phyloP scores from a whole-genome alignment of 2,888 invertebrate genomes.

The Drosophila limbata region DNA sequence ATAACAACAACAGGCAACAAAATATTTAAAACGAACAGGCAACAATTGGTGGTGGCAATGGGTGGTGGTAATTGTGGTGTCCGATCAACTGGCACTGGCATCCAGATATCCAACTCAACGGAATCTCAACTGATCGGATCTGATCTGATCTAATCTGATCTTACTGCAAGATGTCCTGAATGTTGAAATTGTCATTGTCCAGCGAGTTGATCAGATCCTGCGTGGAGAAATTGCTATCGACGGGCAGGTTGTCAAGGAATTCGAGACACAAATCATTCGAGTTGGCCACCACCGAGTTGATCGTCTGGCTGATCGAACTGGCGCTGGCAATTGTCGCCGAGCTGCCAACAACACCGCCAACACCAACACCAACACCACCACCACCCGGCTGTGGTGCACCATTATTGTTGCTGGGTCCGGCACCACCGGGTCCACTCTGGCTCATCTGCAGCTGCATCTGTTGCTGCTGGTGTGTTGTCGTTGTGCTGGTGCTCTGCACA shows the following conservation, averaged over 20 bases:
- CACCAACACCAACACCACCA: slow-evolving; percentile 32
- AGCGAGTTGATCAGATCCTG: slow-evolving; percentile 94
- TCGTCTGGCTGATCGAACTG: slow-evolving; percentile 84
- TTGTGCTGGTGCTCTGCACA: slow-evolving; percentile 82
- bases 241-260: slow-evolving; percentile 93
- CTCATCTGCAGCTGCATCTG: slow-evolving; percentile 83
- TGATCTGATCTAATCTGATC: no score
- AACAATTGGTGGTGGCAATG: slow-evolving; percentile 53
- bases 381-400: slow-evolving; percentile 38
- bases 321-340: slow-evolving; percentile 71
- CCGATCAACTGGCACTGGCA: slow-evolving; percentile 9
- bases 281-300: slow-evolving; percentile 85
- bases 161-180: slow-evolving; percentile 88
- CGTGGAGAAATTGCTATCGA: slow-evolving; percentile 92
- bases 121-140: neutral
- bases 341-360: slow-evolving; percentile 38
- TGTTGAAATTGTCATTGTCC: slow-evolving; percentile 90
- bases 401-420: slow-evolving; percentile 53
- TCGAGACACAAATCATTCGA: slow-evolving; percentile 91
- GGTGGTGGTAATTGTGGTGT: neutral
- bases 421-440: slow-evolving; percentile 47
- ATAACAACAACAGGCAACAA: slow-evolving; percentile 69
- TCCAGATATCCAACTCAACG: neutral
- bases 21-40: slow-evolving; percentile 43
- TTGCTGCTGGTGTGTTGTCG: slow-evolving; percentile 83